phyloP scores from a whole-genome alignment of 2,888 invertebrate species.

The Eristalis tenax region DNA sequence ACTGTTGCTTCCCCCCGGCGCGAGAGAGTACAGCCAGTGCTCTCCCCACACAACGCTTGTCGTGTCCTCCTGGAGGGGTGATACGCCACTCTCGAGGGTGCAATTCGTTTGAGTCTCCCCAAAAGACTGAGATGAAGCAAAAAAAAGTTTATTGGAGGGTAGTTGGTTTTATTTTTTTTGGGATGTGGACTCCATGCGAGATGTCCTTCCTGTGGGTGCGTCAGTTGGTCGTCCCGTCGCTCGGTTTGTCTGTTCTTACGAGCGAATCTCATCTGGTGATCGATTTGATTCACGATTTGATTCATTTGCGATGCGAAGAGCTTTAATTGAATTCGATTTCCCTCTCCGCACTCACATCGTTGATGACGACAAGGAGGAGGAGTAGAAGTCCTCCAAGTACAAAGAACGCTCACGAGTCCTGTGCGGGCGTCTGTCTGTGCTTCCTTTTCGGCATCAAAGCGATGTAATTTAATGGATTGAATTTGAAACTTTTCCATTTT shows the following conservation, averaged over 20 bases:
- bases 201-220: not conserved
- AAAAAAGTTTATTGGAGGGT: not conserved
- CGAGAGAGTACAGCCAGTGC: too few species aligned
- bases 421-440: constrained; percentile 21
- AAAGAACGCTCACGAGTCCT: not conserved
- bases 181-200: not conserved
- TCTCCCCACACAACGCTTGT: too few species aligned
- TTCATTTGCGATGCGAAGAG: constrained; percentile 68
- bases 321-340: constrained; percentile 69
- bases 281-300: constrained; percentile 70
- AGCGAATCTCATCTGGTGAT: constrained; percentile 45
- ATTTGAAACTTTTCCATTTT: constrained; percentile 65
- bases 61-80: not conserved
- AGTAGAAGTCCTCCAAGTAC: constrained; percentile 4
- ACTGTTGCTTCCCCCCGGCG: constrained; percentile 51
- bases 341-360: constrained; percentile 6
- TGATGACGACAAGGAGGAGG: not conserved
- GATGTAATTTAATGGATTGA: constrained; percentile 71
- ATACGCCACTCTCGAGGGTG: constrained; percentile 43
- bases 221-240: too few species aligned
- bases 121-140: not conserved
- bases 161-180: not conserved
- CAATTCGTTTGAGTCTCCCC: constrained; percentile 44
- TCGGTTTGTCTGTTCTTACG: not conserved
- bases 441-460: constrained; percentile 59